These are phyloP conservation scores for Ditylenchus dipsaci DNA, from an alignment of 1,140 invertebrate genomes.

Conservation along the genomic window DNA sequence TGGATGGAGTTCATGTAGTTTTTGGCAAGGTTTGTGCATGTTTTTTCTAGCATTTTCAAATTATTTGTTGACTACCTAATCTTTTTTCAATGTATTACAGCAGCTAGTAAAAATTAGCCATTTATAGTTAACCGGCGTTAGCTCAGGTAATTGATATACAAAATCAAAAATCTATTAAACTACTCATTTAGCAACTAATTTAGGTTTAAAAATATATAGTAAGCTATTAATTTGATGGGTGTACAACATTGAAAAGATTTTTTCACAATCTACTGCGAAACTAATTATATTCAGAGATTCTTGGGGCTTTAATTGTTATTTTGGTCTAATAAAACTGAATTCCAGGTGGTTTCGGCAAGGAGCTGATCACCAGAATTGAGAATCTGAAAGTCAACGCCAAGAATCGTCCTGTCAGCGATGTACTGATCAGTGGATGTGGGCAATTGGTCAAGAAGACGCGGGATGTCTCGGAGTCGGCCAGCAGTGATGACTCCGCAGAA, in stretches of 20 bases:
- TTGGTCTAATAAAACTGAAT: not conserved
- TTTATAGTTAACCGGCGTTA: no score
- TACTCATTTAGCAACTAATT: no score
- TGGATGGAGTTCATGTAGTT: slow-evolving; percentile 50
- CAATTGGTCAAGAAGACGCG: slow-evolving; percentile 23
- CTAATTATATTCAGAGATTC: not conserved
- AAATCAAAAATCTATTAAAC: no score
- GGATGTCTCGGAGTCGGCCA: not conserved
- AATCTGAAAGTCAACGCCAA: slow-evolving; percentile 38
- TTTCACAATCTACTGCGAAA: no score
- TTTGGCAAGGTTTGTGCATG: slow-evolving; percentile 33
- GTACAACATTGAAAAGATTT: no score
- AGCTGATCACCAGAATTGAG: slow-evolving; percentile 26
- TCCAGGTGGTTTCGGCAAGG: slow-evolving; percentile 29
- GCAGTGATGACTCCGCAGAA: not conserved
- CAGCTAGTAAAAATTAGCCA: no score
- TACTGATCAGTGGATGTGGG: slow-evolving; percentile 34
- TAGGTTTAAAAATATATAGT: no score
- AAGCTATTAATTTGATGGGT: no score
- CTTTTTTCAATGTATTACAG: no score
- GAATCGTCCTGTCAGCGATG: slow-evolving; percentile 28
- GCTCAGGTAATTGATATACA: no score
- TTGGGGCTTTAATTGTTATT: not conserved
- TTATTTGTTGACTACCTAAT: no score
- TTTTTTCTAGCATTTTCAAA: no score